Base-by-base conservation (phyloP, 2,888 invertebrate species). In the Leptinotarsa peninsularis region DNA sequence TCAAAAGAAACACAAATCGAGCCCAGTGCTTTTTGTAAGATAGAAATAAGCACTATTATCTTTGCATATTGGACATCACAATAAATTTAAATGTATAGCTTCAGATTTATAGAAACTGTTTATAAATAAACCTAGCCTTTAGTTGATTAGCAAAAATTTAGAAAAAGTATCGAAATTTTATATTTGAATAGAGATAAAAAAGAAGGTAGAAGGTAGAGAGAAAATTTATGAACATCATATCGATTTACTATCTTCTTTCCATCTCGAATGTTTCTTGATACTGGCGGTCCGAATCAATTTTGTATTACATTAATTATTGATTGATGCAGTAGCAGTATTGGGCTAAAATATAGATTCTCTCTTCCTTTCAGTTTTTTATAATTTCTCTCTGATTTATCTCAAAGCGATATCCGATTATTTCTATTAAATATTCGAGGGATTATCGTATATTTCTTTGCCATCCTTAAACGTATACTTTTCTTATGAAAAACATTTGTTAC, bases 231-330 rank as follows among this genome's bases (percentile, higher is more conserved):
- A 58, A 52, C 5, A n/a, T 52, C 52, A 52, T 52, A 52, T 15
- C n/a, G 43, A 43, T 43, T 43, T 43, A 43, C 43, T 43, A 43
- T 43, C 43, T 43, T 43, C 43, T 43, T 43, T 43, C 43, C 43
- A 43, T 43, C 43, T 43, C 43, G 10, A 43, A 43, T 43, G 10
- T 43, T 43, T 43, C 10, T 43, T 43, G 43, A 43, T 43, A 43
- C 43, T 43, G 10, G 10, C 10, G 56, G 68, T 63, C 70, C 50
- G 66, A 68, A 75, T 68, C 72, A 75, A 67, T 52, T 52, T 72
- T 68, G 66, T n/a, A 18, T 67, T 67, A 58, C 0, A 15, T 49
- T 69, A 18, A 56, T 43, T 3, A 43, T 43, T 43, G 2, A 43
- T 43, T 43, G 43, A 10, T 43, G 43, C 10, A 10, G 3, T 43